Evolutionary conservation across 2,888 invertebrate genomes (phyloP).

Genomic region (Xanthorhoe designata): DNA sequence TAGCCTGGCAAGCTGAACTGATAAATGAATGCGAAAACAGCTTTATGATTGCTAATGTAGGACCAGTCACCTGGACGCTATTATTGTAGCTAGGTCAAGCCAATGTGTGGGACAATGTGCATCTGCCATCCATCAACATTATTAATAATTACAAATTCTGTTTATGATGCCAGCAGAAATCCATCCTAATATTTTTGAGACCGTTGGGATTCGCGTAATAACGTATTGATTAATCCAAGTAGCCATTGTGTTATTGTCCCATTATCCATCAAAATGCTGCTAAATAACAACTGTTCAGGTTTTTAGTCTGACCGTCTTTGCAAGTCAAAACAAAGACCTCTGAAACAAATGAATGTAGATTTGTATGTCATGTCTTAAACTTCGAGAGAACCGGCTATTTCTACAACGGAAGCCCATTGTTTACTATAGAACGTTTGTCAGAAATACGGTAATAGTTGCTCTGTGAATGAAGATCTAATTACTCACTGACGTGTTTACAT

Average conservation of each 20-base stretch:
- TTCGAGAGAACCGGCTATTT: slow-evolving; percentile 19
- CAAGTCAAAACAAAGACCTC: not conserved
- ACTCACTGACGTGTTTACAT: slow-evolving; percentile 26
- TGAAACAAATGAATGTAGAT: slow-evolving; percentile 4
- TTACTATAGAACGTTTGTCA: slow-evolving; percentile 30
- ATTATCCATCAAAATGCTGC: too few species aligned
- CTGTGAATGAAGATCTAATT: slow-evolving; percentile 32
- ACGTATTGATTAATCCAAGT: too few species aligned
- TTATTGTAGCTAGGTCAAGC: slow-evolving; percentile 2
- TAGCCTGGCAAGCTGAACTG: not conserved
- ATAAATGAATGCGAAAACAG: not conserved
- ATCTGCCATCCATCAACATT: not conserved
- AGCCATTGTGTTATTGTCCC: too few species aligned
- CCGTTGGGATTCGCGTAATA: too few species aligned
- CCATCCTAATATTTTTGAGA: too few species aligned
- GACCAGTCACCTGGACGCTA: not conserved
- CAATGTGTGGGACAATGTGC: not conserved
- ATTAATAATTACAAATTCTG: not conserved
- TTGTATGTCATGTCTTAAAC: slow-evolving; percentile 17
- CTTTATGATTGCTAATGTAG: not conserved
- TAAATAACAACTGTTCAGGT: too few species aligned
- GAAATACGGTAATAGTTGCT: slow-evolving; percentile 30
- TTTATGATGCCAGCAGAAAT: not conserved
- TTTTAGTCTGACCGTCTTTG: not conserved
- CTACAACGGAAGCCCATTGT: slow-evolving; percentile 31